A percentile compares a stretch with the other conserved stretches of the same genome.
These are phyloP conservation scores for Vimba vimba DNA, from an alignment of 2,113 vertebrate species.

Conservation along the genomic window DNA sequence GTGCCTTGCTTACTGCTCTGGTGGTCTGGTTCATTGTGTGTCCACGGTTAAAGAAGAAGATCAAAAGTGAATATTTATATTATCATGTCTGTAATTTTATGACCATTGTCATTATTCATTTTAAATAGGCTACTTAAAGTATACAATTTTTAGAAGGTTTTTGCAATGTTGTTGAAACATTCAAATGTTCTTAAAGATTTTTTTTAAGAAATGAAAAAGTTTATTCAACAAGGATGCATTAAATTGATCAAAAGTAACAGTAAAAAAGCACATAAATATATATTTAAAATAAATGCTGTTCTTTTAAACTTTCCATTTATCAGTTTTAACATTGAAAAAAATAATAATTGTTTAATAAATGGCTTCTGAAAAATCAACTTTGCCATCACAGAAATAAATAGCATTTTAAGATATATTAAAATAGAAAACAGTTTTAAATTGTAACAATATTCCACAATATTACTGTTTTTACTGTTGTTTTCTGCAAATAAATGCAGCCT, in stretches of 20 bases:
- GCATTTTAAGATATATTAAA: too few species aligned
- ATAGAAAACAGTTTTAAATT: too few species aligned
- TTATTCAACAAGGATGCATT: background rate
- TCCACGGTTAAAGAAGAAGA: conserved; percentile 92
- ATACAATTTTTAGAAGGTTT: background rate
- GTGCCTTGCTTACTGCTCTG: conserved; percentile 83
- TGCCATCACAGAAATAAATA: too few species aligned
- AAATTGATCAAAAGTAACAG: background rate
- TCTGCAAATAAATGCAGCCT: too few species aligned
- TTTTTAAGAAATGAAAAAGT: background rate
- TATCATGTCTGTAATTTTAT: background rate
- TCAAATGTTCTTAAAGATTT: background rate
- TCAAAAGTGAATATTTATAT: conserved; percentile 82
- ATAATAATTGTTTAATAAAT: too few species aligned
- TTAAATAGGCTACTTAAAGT: background rate
- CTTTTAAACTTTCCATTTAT: too few species aligned
- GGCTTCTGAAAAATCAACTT: too few species aligned
- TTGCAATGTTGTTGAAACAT: background rate
- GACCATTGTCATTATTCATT: background rate
- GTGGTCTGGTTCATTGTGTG: conserved; percentile 93
- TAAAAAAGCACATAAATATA: background rate
- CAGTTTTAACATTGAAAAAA: too few species aligned
- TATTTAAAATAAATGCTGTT: too few species aligned
- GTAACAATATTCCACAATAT: too few species aligned
- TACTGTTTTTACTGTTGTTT: too few species aligned